Base-by-base conservation (phyloP, 2,113 vertebrate genomes). In the Crotophaga sulcirostris region DNA sequence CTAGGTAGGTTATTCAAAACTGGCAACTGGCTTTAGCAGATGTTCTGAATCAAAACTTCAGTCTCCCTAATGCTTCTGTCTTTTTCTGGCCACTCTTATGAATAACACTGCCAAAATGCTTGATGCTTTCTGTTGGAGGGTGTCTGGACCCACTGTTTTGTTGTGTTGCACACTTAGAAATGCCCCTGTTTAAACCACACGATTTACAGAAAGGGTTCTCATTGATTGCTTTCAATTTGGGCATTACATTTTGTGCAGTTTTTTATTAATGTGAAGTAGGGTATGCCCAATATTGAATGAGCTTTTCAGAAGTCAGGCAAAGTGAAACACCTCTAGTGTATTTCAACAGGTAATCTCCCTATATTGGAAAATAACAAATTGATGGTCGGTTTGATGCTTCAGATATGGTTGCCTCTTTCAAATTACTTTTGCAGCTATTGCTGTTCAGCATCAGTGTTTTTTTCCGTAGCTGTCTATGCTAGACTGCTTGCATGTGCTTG, bases 21-120 rank as follows among this genome's bases (percentile, higher is more conserved):
- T 0, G 0, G 40, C 3, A 2, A 1, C 10, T 44, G 42, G n/a
- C 58, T 94, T 31, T 55, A 70, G 60, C 56, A 70, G 44, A 55
- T 74, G 14, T 47, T 88, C 38, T 47, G 69, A 84, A 29, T 34
- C 1, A 7, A 29, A 91, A 28, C 59, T 56, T 29, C 38, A 40
- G 87, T 86, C 62, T 73, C 63, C 62, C 70, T 51, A 55, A 40
- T 21, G 51, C 26, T n/a, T 69, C 45, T 78, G 2, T 34, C 54
- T 51, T 77, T 36, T 84, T 77, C 79, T 90, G 82, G 29, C 52
- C 34, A 23, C 34, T 86, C 33, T n/a, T 59, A 13, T 1, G 52
- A 63, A 10, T 16, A 73, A 11, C 0, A 0, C 56, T 72, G 84
- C 84, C 92, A 89, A 67, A 89, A 63, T 0, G 0, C 67, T 51